Evolutionary conservation across 2,113 vertebrate species (phyloP).

Genomic region (Pedetes capensis): DNA sequence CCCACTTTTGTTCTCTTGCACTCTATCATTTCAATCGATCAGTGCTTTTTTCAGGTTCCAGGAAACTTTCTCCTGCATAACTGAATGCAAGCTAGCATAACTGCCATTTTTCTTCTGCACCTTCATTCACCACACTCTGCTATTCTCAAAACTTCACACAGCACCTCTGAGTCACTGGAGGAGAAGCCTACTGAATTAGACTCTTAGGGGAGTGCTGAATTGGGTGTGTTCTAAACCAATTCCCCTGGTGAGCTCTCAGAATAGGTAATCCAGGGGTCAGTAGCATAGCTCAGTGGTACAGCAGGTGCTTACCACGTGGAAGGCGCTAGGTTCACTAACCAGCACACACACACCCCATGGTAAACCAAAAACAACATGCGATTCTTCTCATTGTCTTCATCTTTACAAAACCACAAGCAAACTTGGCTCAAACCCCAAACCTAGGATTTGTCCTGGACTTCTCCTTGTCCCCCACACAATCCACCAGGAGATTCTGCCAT

Average conservation of each 20-base stretch:
- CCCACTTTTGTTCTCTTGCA: not conserved
- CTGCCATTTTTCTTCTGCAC: not conserved
- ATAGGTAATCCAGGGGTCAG: not conserved
- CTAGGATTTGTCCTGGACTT: not conserved
- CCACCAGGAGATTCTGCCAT: not conserved
- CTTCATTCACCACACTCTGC: not conserved
- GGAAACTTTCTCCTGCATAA: not conserved
- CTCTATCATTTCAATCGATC: not conserved
- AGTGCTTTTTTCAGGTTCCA: not conserved
- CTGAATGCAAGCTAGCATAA: not conserved
- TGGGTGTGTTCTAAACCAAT: not conserved
- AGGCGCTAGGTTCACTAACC: not conserved
- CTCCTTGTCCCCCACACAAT: not conserved
- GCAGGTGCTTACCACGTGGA: not conserved
- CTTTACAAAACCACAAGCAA: not conserved
- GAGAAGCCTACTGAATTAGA: not conserved
- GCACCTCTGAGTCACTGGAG: not conserved
- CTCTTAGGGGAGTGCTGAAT: rapidly evolving
- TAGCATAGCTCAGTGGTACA: too few species aligned
- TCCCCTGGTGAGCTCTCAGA: not conserved
- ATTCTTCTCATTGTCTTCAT: not conserved
- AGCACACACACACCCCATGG: too few species aligned
- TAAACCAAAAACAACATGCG: not conserved
- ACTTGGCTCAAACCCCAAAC: not conserved
- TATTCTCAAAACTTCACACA: not conserved